Evolutionary conservation across 37 sponge, comb jelly and placozoan genomes (phyloP).

Genomic region (Haliclona indistincta): DNA sequence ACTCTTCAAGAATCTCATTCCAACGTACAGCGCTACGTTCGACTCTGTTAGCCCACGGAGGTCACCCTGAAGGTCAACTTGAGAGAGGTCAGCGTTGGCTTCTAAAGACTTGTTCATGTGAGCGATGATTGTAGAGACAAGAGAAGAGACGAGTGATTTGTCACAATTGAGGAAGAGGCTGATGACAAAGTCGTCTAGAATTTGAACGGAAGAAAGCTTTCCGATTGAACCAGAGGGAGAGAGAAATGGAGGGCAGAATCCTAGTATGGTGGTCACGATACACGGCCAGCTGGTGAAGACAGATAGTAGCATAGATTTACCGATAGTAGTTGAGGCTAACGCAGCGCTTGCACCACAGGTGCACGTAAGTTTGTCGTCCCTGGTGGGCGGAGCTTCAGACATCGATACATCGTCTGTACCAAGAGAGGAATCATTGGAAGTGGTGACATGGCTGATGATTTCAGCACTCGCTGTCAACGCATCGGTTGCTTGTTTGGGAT

Average conservation of each 20-base stretch:
- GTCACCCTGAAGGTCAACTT: neutral
- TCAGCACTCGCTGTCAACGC: neutral
- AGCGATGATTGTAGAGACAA: constrained; percentile 30
- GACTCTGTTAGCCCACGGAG: constrained; percentile 2
- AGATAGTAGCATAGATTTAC: constrained; percentile 4
- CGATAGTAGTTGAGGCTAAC: neutral
- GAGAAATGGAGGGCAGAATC: constrained; percentile 27
- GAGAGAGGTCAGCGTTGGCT: neutral
- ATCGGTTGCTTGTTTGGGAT: no score
- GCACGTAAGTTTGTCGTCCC: neutral
- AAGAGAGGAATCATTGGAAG: no score
- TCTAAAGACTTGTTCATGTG: constrained; percentile 29
- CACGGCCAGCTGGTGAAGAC: constrained; percentile 64
- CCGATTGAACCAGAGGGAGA: neutral
- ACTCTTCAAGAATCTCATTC: constrained; percentile 38
- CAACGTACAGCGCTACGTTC: constrained; percentile 49
- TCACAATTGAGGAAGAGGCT: constrained; percentile 48
- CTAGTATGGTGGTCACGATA: constrained; percentile 53
- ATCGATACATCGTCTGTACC: neutral
- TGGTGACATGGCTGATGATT: neutral
- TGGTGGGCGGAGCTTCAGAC: neutral
- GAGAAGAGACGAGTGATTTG: neutral
- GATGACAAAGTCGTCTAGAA: constrained; percentile 42
- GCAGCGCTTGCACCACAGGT: neutral
- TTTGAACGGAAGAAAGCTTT: constrained; percentile 28